phyloP scores from a whole-genome alignment of 2,113 vertebrate species.

The Brachypteracias leptosomus region DNA sequence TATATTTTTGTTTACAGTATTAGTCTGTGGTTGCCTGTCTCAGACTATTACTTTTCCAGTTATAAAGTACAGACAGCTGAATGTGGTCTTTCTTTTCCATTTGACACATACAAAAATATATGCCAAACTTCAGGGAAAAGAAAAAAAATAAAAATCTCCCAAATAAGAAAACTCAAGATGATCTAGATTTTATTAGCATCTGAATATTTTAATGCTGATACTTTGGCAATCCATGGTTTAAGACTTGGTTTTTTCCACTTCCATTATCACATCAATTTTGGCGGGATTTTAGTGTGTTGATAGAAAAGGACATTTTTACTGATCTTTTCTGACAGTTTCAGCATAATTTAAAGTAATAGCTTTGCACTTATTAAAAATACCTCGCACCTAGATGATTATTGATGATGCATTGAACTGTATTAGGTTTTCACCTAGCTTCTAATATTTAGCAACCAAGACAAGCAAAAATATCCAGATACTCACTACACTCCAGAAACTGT shows the following conservation, averaged over 20 bases:
- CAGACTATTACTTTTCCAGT: background rate
- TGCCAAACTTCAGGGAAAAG: background rate
- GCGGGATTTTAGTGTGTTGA: background rate
- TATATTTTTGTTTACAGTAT: background rate
- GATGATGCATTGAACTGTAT: background rate
- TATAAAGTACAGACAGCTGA: background rate
- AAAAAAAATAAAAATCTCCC: background rate
- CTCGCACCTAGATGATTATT: background rate
- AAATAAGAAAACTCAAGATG: background rate
- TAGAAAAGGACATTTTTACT: background rate
- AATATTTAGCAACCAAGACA: background rate
- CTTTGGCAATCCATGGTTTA: background rate
- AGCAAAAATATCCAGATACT: slow-evolving; percentile 69
- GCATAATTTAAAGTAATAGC: background rate
- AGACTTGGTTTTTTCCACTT: background rate
- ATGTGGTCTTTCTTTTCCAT: background rate
- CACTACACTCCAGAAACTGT: slow-evolving; percentile 95
- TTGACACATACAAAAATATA: background rate
- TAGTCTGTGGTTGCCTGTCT: background rate
- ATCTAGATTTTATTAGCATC: background rate
- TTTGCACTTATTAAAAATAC: background rate
- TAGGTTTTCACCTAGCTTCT: background rate
- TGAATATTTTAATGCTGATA: background rate
- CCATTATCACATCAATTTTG: background rate
- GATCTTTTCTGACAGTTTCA: background rate